A percentile compares a stretch with the other conserved stretches of the same genome.
Evolutionary conservation across 2,113 vertebrate genomes (phyloP).

Genomic region (Odontesthes bonariensis): DNA sequence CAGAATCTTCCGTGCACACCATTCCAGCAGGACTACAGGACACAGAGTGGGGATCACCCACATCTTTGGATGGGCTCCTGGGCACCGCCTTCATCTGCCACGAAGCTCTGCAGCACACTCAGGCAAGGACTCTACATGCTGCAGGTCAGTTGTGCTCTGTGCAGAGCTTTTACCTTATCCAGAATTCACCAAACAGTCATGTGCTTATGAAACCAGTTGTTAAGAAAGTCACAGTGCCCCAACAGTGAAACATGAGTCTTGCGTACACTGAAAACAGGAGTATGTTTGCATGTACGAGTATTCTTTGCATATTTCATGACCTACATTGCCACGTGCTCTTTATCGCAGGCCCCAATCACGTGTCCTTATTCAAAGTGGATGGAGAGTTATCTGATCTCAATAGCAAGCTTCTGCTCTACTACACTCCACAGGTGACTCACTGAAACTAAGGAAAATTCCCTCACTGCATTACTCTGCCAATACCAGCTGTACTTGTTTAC

Average conservation of each 20-base stretch:
- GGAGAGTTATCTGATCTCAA: slow-evolving; percentile 89
- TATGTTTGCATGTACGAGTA: not conserved
- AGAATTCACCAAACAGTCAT: slow-evolving; percentile 10
- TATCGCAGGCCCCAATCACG: slow-evolving; percentile 90
- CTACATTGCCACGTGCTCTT: slow-evolving; percentile 25
- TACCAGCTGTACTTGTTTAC: not conserved
- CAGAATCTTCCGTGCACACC: slow-evolving; percentile 86
- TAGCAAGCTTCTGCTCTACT: slow-evolving; percentile 91
- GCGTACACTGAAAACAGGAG: not conserved
- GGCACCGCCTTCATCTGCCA: slow-evolving; percentile 94
- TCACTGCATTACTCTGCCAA: not conserved
- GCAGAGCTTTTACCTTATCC: not conserved
- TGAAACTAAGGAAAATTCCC: not conserved
- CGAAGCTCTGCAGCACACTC: slow-evolving; percentile 87
- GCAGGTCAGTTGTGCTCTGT: slow-evolving; percentile 79
- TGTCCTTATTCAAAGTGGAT: slow-evolving; percentile 89
- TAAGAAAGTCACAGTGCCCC: slow-evolving; percentile 10
- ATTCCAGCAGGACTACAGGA: slow-evolving; percentile 93
- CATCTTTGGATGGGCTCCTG: slow-evolving; percentile 92
- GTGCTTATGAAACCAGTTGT: not conserved
- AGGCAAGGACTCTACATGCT: slow-evolving; percentile 82
- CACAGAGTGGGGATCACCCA: slow-evolving; percentile 96
- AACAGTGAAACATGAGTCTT: not conserved
- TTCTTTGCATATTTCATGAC: slow-evolving; percentile 44
- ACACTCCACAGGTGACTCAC: slow-evolving; percentile 92